Evolutionary conservation across 2,888 invertebrate species (phyloP).

Genomic region (Orthosia gracilis): DNA sequence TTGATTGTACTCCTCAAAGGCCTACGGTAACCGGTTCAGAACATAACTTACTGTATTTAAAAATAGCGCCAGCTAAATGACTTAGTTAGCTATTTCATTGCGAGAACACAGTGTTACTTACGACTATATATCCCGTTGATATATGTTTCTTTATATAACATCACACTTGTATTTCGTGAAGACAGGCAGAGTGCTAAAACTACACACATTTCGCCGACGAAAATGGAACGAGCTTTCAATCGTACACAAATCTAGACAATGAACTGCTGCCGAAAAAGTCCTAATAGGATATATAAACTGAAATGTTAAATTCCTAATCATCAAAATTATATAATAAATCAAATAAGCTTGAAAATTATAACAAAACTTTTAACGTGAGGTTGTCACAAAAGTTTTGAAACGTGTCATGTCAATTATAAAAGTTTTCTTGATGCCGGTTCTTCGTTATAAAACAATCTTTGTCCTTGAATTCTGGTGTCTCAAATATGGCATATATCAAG

Average conservation of each 20-base stretch:
- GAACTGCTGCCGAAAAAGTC: neutral
- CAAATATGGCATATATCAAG: neutral
- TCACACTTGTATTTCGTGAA: neutral
- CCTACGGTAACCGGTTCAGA: slow-evolving; percentile 44
- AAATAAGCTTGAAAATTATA: neutral
- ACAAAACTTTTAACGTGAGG: neutral
- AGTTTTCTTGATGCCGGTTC: slow-evolving; percentile 11
- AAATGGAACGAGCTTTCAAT: neutral
- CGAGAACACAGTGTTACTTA: slow-evolving; percentile 11
- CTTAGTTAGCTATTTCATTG: slow-evolving; percentile 29
- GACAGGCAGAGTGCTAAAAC: neutral
- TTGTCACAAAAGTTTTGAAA: neutral
- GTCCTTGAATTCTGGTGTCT: slow-evolving; percentile 8
- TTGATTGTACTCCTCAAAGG: slow-evolving; percentile 42
- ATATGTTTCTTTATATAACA: neutral
- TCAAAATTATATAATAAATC: neutral
- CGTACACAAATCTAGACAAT: neutral
- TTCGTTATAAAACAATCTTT: slow-evolving; percentile 8
- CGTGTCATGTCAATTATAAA: slow-evolving; percentile 20
- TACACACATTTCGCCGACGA: neutral
- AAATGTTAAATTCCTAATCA: neutral
- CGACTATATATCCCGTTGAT: neutral
- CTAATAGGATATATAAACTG: neutral
- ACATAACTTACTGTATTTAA: slow-evolving; percentile 54
- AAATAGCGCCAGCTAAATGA: slow-evolving; percentile 51